Base-by-base conservation (phyloP, 1,140 invertebrate genomes). In the Trichonephila clavipes region DNA sequence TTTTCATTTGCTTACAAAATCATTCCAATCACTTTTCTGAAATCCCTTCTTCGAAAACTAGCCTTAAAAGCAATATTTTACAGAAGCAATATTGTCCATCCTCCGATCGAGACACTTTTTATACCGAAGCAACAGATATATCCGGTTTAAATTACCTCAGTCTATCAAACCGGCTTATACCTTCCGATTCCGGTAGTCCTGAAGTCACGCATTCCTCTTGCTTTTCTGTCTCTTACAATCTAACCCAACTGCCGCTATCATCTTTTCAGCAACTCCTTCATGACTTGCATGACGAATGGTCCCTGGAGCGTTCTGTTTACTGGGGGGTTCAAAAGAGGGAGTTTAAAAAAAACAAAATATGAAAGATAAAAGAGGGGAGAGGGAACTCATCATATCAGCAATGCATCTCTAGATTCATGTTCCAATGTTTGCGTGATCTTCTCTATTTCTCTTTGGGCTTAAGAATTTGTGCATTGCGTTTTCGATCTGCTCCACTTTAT, bases 401-500 rank as follows among this genome's bases (percentile, higher is more conserved):
- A 34, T 16, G 69, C 69, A 40, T 77, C 72, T 77, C 72, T 77
- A 10, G 66, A 69, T 69, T 69, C 66, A 21, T 69, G 34, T 77
- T 28, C 72, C 72, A 2, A 34, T 18, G 72, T 77, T 77, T 28
- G 72, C 72, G 69, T 77, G 72, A 77, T 77, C 72, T 40, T 14
- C 69, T 24, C 72, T 28, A 34, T 77, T 40, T 34, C 72, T 77
- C 72, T 77, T 34, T 40, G 72, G 72, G 72, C 2, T 77, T 40
- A 77, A 77, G 34, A 77, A 77, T 34, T 77, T 77, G 69, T 34
- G 72, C 51, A 58, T 51, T n/a, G 34, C 51, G 59, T 87, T 87
- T 87, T 87, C 28, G 85, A 87, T 87, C 85, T 77, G 69, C 66
- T 89, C 87, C 87, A 89, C 40, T 88, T 88, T 72, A 62, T 89